A percentile compares a stretch with the other conserved stretches of the same genome.
Evolutionary conservation across 1,140 invertebrate species (phyloP).

Genomic region (Diuraphis noxia): DNA sequence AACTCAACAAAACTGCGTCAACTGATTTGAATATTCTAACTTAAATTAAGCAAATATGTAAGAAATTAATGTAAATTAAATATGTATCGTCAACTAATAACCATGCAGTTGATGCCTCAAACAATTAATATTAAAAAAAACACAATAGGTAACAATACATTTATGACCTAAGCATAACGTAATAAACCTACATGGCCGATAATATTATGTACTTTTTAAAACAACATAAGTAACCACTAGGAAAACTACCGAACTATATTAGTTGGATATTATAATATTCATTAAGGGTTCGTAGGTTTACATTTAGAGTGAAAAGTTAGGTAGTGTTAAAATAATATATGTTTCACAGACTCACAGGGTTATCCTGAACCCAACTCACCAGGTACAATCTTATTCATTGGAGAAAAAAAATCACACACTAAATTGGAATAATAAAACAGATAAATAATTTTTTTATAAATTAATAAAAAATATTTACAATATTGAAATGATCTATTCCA

Average conservation of each 20-base stretch:
- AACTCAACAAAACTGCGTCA: too few relatives aligned
- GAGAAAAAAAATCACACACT: not conserved
- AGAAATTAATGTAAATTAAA: too few relatives aligned
- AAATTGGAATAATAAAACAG: not conserved
- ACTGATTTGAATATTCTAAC: too few relatives aligned
- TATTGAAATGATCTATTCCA: not conserved
- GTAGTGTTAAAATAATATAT: not conserved
- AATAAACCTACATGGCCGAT: not conserved
- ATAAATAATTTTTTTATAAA: not conserved
- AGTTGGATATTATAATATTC: not conserved
- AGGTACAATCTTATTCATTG: not conserved
- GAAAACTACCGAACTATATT: not conserved
- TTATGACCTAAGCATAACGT: not conserved
- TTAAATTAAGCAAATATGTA: too few relatives aligned
- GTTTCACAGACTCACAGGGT: not conserved
- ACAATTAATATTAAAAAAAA: too few relatives aligned
- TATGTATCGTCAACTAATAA: too few relatives aligned
- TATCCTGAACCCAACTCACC: not conserved
- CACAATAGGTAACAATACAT: too few relatives aligned
- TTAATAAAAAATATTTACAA: not conserved
- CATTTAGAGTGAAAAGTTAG: not conserved
- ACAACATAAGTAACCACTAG: not conserved
- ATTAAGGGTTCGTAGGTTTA: not conserved
- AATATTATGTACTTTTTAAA: not conserved
- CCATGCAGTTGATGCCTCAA: too few relatives aligned